Conservation (phyloP, 2,113 vertebrate species). For the Himantopus leucocephalus region DNA sequence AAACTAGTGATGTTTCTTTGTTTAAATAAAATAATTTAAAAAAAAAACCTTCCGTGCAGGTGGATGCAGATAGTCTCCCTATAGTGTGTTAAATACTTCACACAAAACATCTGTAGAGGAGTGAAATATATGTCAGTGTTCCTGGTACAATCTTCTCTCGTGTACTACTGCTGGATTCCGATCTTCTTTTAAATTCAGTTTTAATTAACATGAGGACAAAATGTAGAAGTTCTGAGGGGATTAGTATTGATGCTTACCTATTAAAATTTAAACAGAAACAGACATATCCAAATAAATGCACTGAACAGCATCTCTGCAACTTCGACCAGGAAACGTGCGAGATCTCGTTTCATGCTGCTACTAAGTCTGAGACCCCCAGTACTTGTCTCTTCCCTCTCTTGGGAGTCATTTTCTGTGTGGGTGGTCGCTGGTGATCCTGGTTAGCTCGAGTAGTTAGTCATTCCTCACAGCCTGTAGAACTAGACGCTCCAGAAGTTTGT, state of each 20-base stretch:
- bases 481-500: neutral
- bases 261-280: neutral
- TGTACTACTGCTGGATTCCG: neutral
- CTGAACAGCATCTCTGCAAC: neutral
- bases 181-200: neutral
- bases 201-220: neutral
- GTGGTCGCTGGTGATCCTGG: neutral
- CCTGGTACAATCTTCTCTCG: neutral
- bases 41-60: neutral
- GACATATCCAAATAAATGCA: neutral
- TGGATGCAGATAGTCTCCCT: neutral
- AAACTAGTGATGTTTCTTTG: neutral
- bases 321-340: fast-evolving
- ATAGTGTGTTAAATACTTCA: neutral
- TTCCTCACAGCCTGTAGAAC: neutral
- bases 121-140: neutral
- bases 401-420: neutral
- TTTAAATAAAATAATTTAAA: neutral
- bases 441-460: neutral
- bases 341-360: neutral
- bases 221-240: neutral
- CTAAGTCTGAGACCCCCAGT: neutral
- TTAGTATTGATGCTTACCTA: neutral
- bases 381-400: neutral
- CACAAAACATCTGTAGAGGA: neutral